These are phyloP conservation scores for Lithobates sylvaticus DNA, from an alignment of 2,797 vertebrate species.

Conservation along the genomic window DNA sequence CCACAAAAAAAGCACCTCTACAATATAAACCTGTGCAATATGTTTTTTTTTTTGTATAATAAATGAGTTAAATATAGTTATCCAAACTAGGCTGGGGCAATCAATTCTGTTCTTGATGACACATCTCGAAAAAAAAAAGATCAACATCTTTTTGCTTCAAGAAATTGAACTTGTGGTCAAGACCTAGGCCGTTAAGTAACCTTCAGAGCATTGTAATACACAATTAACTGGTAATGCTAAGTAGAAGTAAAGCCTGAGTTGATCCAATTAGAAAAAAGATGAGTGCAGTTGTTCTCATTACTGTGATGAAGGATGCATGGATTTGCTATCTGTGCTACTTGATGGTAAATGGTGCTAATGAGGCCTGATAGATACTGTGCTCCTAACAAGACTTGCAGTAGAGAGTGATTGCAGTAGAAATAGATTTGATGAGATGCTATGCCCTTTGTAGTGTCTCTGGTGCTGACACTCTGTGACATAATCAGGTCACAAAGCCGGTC, in stretches of 20 bases:
- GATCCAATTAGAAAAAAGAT: slow-evolving; percentile 66
- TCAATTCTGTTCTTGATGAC: slow-evolving; percentile 14
- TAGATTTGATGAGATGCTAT: slow-evolving; percentile 85
- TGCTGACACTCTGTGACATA: slow-evolving; percentile 89
- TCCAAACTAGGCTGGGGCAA: not conserved
- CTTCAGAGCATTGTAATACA: slow-evolving; percentile 58
- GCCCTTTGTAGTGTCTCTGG: slow-evolving; percentile 89
- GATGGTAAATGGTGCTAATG: slow-evolving; percentile 86
- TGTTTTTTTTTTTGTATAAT: not conserved
- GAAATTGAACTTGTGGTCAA: slow-evolving; percentile 41
- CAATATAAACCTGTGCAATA: not conserved
- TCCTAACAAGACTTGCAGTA: slow-evolving; percentile 81
- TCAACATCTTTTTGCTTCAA: slow-evolving; percentile 26
- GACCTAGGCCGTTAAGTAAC: slow-evolving; percentile 55
- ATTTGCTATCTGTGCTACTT: slow-evolving; percentile 70
- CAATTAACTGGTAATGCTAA: slow-evolving; percentile 52
- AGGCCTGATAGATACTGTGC: slow-evolving; percentile 82
- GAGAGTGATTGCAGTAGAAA: slow-evolving; percentile 81
- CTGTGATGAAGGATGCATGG: slow-evolving; percentile 67
- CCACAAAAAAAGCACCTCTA: not conserved
- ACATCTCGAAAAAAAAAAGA: slow-evolving; percentile 23
- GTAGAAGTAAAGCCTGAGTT: slow-evolving; percentile 56
- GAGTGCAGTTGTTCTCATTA: slow-evolving; percentile 65
- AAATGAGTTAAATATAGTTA: not conserved
- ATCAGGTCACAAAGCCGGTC: slow-evolving; percentile 92